Evolutionary conservation across 2,888 invertebrate genomes (phyloP).

Genomic region (Gymnoscelis rufifasciata): DNA sequence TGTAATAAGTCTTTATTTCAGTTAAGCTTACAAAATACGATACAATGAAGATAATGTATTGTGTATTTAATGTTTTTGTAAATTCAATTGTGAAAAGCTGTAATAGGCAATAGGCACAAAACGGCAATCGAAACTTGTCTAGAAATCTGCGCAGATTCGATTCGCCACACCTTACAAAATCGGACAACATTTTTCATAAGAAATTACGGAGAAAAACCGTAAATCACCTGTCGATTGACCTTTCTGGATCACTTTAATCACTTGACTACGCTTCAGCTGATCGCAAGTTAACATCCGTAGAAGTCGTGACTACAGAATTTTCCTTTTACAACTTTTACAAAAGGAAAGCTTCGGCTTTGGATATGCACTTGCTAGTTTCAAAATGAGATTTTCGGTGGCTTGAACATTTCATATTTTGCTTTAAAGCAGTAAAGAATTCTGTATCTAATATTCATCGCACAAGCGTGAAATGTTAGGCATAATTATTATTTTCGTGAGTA

Average conservation of each 20-base stretch:
- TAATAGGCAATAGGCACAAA: too few relatives aligned
- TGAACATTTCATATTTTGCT: slow-evolving; percentile 6
- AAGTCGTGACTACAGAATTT: slow-evolving; percentile 51
- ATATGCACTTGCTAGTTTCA: not conserved
- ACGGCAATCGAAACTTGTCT: not conserved
- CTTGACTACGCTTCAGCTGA: slow-evolving; percentile 60
- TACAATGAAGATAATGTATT: too few relatives aligned
- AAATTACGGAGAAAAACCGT: slow-evolving; percentile 42
- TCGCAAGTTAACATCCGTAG: slow-evolving; percentile 68
- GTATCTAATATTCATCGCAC: too few relatives aligned
- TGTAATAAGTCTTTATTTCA: too few relatives aligned
- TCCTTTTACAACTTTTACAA: slow-evolving; percentile 27
- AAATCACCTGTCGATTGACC: slow-evolving; percentile 61
- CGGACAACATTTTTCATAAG: slow-evolving; percentile 12
- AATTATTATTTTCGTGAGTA: too few relatives aligned
- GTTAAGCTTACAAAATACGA: too few relatives aligned
- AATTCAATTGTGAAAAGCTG: too few relatives aligned
- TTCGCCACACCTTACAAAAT: slow-evolving; percentile 45
- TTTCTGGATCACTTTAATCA: slow-evolving; percentile 67
- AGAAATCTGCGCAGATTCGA: slow-evolving; percentile 31
- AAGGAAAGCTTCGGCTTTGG: slow-evolving; percentile 30
- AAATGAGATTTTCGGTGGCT: not conserved
- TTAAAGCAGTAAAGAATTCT: too few relatives aligned
- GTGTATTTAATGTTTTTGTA: too few relatives aligned
- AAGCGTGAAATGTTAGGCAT: too few relatives aligned